Percentiles rank a stretch among this genome's conserved stretches.
phyloP scores from a whole-genome alignment of 2,113 vertebrate genomes.

The Forbesichthys papilliferus region DNA sequence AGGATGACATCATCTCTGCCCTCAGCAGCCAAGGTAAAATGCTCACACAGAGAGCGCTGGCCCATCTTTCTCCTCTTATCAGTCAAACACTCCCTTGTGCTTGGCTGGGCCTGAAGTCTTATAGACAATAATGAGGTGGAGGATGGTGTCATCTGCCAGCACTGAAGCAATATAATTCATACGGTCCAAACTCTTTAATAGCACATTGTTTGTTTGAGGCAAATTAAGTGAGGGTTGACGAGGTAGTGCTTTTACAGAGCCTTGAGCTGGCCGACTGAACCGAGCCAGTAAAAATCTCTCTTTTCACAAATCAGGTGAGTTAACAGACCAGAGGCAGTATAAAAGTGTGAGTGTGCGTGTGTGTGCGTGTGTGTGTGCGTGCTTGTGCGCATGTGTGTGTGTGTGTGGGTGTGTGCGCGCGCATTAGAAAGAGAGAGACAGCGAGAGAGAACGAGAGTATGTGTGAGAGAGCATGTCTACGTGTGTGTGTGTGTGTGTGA shows the following conservation, averaged over 20 bases:
- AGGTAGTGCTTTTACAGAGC: slow-evolving; percentile 63
- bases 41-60: slow-evolving; percentile 62
- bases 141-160: slow-evolving; percentile 65
- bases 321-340: slow-evolving; percentile 51
- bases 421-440: slow-evolving; percentile 1
- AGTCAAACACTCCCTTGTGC: slow-evolving; percentile 76
- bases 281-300: slow-evolving; percentile 63
- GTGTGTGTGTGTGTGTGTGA: not conserved
- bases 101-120: slow-evolving; percentile 57
- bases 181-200: slow-evolving; percentile 69
- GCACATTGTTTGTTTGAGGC: slow-evolving; percentile 78
- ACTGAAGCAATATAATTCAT: slow-evolving; percentile 70
- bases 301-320: slow-evolving; percentile 73
- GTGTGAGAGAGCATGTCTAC: not conserved
- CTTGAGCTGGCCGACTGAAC: slow-evolving; percentile 61
- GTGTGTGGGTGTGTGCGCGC: slow-evolving; percentile 6
- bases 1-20: slow-evolving; percentile 75
- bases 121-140: slow-evolving; percentile 73
- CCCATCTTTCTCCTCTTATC: slow-evolving; percentile 63
- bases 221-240: slow-evolving; percentile 63
- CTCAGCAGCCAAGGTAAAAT: slow-evolving; percentile 72
- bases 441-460: not conserved
- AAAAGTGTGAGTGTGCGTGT: slow-evolving; percentile 25
- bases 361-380: not conserved
- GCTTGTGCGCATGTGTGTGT: slow-evolving; percentile 2